Percentiles rank a stretch among this genome's conserved stretches.
phyloP scores from a whole-genome alignment of 2,888 invertebrate genomes.

The Deilephila porcellus region DNA sequence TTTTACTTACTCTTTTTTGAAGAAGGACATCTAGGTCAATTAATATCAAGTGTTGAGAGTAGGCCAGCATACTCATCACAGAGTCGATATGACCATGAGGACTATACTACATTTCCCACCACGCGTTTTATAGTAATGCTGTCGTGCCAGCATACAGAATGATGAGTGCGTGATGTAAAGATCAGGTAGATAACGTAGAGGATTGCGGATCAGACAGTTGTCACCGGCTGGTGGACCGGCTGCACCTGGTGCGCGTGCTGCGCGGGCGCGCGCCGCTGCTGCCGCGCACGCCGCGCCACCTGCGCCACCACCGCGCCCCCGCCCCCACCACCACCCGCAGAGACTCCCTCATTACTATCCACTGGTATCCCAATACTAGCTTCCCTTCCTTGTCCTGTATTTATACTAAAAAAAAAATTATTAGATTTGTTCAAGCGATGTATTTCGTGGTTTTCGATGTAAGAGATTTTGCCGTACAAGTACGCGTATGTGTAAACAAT shows the following conservation, averaged over 20 bases:
- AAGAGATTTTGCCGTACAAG: not conserved
- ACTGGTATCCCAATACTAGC: not conserved
- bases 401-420: not conserved
- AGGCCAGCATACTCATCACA: no score
- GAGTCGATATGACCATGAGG: no score
- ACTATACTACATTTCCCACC: no score
- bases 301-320: not conserved
- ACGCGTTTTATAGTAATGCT: no score
- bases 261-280: conserved; percentile 28
- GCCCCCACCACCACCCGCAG: not conserved
- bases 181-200: not conserved
- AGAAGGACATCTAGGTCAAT: no score
- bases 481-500: not conserved
- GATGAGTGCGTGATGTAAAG: not conserved
- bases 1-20: no score
- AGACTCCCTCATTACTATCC: no score
- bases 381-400: not conserved
- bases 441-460: not conserved
- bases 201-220: conserved; percentile 71
- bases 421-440: no score
- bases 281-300: not conserved
- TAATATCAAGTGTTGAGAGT: no score
- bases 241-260: conserved; percentile 58
- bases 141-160: not conserved
- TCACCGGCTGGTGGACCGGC: conserved; percentile 69